These are phyloP conservation scores for Spatulosminthurus flaviceps DNA, from an alignment of 2,888 invertebrate species.

Conservation along the genomic window DNA sequence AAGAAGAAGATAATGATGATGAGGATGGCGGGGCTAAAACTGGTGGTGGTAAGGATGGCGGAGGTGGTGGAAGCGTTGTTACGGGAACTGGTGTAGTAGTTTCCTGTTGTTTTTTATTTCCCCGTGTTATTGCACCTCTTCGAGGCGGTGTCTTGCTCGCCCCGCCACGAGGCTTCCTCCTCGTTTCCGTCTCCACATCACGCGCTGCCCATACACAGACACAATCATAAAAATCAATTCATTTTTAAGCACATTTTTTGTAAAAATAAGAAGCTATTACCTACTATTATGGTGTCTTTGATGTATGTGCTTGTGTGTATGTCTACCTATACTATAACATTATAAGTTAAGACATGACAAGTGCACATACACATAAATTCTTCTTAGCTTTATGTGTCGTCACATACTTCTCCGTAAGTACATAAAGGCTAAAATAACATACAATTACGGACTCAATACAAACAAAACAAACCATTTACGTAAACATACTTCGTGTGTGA, in stretches of 20 bases:
- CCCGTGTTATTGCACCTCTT: conserved; percentile 38
- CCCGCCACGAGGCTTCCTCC: conserved; percentile 50
- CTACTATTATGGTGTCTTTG: neutral
- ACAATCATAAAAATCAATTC: conserved; percentile 27
- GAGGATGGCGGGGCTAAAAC: neutral
- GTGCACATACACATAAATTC: neutral
- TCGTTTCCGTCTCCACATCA: conserved; percentile 56
- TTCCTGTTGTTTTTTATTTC: conserved; percentile 32
- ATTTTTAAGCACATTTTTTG: neutral
- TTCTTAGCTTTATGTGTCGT: neutral
- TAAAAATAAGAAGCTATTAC: neutral
- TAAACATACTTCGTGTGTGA: conserved; percentile 14
- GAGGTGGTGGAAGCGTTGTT: conserved; percentile 14
- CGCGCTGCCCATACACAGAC: conserved; percentile 43
- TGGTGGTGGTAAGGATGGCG: conserved; percentile 33
- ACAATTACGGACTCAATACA: conserved; percentile 36
- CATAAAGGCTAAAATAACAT: conserved; percentile 44
- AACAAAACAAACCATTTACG: conserved; percentile 36
- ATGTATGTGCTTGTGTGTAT: no score
- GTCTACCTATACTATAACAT: no score
- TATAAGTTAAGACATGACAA: neutral
- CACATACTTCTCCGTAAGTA: neutral
- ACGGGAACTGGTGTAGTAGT: neutral
- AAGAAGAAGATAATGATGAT: conserved; percentile 30
- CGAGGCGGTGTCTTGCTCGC: conserved; percentile 50